Evolutionary conservation across 2,797 vertebrate genomes (phyloP).

Genomic region (Danio albolineatus): DNA sequence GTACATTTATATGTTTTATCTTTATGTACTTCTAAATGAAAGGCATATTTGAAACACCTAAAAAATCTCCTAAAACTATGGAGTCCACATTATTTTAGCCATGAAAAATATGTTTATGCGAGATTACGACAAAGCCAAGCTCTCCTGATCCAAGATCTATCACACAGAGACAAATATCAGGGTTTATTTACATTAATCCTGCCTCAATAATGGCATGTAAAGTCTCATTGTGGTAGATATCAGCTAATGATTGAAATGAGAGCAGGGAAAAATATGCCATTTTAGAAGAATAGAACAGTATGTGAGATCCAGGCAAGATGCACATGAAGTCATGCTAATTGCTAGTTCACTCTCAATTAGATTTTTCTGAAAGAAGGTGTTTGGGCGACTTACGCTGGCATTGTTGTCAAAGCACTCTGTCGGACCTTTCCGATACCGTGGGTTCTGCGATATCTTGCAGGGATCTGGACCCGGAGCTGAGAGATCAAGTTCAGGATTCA

Average conservation of each 20-base stretch:
- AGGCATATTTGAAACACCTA: conserved; percentile 3
- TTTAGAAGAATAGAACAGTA: conserved; percentile 27
- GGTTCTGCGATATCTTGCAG: conserved; percentile 86
- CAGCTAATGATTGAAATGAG: conserved; percentile 47
- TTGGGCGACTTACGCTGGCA: conserved; percentile 81
- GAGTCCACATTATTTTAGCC: conserved; percentile 18
- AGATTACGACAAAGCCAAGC: conserved; percentile 40
- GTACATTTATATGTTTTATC: not conserved
- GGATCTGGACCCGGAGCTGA: conserved; percentile 90
- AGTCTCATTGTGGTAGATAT: conserved; percentile 72
- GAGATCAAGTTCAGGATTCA: conserved; percentile 69
- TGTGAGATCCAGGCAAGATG: conserved; percentile 27
- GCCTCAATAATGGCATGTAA: conserved; percentile 22
- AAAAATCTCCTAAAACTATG: too few species aligned
- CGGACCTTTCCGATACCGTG: conserved; percentile 92
- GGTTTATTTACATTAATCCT: not conserved
- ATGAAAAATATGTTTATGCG: conserved; percentile 1
- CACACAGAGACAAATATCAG: conserved; percentile 62
- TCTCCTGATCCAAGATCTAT: conserved; percentile 66
- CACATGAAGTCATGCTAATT: conserved; percentile 54
- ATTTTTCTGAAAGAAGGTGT: not conserved
- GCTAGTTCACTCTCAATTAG: not conserved
- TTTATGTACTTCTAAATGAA: not conserved
- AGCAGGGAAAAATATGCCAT: conserved; percentile 30
- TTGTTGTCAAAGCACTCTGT: conserved; percentile 90